Evolutionary conservation across 1,140 invertebrate genomes (phyloP).

Genomic region (Arctopsyche grandis): DNA sequence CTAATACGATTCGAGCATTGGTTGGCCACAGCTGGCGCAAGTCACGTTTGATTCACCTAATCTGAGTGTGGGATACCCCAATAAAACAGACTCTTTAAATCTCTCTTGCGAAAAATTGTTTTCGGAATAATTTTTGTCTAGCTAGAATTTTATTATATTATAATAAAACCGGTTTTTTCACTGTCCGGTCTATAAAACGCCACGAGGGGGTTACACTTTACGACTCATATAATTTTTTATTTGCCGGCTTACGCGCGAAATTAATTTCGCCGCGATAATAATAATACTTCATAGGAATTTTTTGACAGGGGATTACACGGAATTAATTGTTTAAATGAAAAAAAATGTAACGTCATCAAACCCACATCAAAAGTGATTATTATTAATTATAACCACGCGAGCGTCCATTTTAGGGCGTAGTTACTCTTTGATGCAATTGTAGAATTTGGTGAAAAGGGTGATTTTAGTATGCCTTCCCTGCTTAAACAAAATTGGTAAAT

Average conservation of each 20-base stretch:
- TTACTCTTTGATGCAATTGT: no score
- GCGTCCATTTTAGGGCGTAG: no score
- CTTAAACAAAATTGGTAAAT: no score
- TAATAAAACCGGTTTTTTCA: neutral
- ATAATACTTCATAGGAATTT: no score
- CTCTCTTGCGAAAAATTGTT: neutral
- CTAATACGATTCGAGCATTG: neutral
- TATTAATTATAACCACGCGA: neutral
- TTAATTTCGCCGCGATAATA: no score
- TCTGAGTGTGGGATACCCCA: neutral
- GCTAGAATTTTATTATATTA: neutral
- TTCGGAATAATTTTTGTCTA: neutral
- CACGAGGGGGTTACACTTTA: slow-evolving; percentile 4
- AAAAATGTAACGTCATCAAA: neutral
- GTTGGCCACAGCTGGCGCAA: neutral
- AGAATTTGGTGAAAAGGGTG: no score
- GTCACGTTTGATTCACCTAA: neutral
- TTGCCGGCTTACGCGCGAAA: neutral
- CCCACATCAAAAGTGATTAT: neutral
- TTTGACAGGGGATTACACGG: no score
- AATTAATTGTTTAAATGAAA: neutral
- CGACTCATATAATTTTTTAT: neutral
- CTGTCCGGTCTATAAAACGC: neutral
- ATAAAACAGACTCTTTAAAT: neutral
- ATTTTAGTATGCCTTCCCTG: no score